These are phyloP conservation scores for Nephila pilipes DNA, from an alignment of 1,140 invertebrate genomes.

Conservation along the genomic window DNA sequence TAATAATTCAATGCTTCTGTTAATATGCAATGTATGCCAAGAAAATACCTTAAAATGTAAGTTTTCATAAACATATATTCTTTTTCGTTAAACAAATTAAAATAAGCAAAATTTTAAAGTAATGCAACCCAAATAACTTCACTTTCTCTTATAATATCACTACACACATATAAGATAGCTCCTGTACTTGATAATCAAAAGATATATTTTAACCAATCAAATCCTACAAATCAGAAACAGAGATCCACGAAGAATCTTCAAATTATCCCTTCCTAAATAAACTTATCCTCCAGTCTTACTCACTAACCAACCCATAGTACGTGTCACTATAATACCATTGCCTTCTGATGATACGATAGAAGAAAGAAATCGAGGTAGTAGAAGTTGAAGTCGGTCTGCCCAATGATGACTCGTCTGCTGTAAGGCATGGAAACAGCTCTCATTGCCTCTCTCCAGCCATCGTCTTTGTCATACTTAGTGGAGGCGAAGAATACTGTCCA, in stretches of 20 bases:
- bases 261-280: not conserved
- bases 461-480: constrained; percentile 25
- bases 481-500: constrained; percentile 30
- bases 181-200: too few species aligned
- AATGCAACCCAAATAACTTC: too few species aligned
- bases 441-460: not conserved
- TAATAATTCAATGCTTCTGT: too few species aligned
- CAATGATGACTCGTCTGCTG: not conserved
- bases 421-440: not conserved
- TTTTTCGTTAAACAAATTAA: too few species aligned
- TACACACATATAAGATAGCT: too few species aligned
- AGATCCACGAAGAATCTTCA: not conserved
- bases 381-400: not conserved
- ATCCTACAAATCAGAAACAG: too few species aligned
- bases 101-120: too few species aligned
- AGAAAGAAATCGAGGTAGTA: not conserved
- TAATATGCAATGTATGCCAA: too few species aligned
- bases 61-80: too few species aligned
- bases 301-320: not conserved
- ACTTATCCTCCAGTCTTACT: not conserved
- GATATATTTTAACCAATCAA: too few species aligned
- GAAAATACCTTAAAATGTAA: too few species aligned
- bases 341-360: not conserved
- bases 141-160: too few species aligned
- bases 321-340: not conserved